These are phyloP conservation scores for Xiphias gladius DNA, from an alignment of 2,113 vertebrate genomes.

Conservation along the genomic window DNA sequence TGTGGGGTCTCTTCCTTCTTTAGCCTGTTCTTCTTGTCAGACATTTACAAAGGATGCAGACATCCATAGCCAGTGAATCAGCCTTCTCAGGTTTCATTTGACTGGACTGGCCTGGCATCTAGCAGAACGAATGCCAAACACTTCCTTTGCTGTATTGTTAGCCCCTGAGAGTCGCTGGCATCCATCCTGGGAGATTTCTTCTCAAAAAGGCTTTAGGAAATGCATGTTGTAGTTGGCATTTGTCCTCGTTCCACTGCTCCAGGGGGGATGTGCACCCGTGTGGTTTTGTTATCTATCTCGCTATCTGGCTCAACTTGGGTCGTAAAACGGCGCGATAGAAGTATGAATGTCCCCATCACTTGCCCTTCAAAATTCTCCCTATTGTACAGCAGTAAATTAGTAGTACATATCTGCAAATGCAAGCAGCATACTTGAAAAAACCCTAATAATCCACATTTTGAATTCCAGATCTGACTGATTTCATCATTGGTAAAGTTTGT, in stretches of 20 bases:
- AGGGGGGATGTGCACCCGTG: neutral
- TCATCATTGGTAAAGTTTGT: conserved; percentile 21
- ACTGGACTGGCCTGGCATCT: conserved; percentile 46
- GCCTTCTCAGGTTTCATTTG: conserved; percentile 42
- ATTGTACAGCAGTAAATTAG: conserved; percentile 9
- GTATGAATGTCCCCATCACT: neutral
- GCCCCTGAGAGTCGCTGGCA: conserved; percentile 30
- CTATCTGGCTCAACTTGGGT: neutral
- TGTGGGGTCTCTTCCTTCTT: neutral
- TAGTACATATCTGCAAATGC: conserved; percentile 21
- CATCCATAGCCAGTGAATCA: conserved; percentile 22
- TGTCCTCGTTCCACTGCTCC: neutral
- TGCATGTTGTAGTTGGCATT: neutral
- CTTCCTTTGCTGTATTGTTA: conserved; percentile 30
- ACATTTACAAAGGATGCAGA: conserved; percentile 28
- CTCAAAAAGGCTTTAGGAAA: conserved; percentile 24
- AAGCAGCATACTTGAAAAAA: conserved; percentile 17
- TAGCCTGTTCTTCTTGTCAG: conserved; percentile 16
- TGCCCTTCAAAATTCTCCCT: conserved; percentile 7
- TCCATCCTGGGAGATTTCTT: conserved; percentile 26
- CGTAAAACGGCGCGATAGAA: conserved; percentile 17
- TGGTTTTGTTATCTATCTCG: neutral
- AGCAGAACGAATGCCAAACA: conserved; percentile 46
- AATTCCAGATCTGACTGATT: conserved; percentile 10
- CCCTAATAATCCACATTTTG: conserved; percentile 6